These are phyloP conservation scores for Samia ricini DNA, from an alignment of 1,140 invertebrate species.

Conservation along the genomic window DNA sequence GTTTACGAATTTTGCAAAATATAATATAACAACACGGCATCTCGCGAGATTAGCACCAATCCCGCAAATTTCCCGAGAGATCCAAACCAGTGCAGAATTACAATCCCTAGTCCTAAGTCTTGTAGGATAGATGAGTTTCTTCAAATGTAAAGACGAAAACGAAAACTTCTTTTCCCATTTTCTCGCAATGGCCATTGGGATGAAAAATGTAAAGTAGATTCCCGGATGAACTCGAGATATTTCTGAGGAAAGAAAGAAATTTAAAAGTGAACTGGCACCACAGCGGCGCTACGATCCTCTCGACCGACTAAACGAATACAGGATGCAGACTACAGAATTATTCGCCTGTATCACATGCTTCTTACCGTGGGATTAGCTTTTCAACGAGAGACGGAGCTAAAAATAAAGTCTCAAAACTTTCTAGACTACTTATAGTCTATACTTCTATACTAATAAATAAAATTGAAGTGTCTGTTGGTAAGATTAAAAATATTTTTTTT, in stretches of 20 bases:
- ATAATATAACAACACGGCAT: too few species aligned
- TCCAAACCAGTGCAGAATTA: too few species aligned
- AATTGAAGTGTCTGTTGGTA: too few species aligned
- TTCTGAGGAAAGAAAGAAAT: constrained; percentile 72
- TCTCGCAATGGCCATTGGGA: constrained; percentile 57
- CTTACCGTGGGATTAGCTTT: neutral
- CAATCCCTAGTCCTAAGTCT: neutral
- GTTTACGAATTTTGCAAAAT: too few species aligned
- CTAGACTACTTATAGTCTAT: too few species aligned
- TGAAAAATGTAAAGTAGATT: constrained; percentile 61
- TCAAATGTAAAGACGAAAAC: constrained; percentile 35
- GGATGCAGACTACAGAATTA: constrained; percentile 46
- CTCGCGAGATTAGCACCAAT: too few species aligned
- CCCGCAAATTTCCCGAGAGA: too few species aligned
- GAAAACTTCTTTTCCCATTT: constrained; percentile 57
- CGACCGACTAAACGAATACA: constrained; percentile 46
- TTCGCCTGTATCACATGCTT: constrained; percentile 35
- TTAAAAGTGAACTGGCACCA: constrained; percentile 60
- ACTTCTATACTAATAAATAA: too few species aligned
- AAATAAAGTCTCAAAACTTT: neutral
- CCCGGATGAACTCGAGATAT: constrained; percentile 65
- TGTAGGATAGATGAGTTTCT: constrained; percentile 14
- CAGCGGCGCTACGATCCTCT: constrained; percentile 35
- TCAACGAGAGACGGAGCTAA: neutral
- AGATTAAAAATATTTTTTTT: too few species aligned